Evolutionary conservation across 2,113 vertebrate species (phyloP), one percentile per base, ranked within the genome.

Genomic region (Gnathonemus longibarbis): DNA sequence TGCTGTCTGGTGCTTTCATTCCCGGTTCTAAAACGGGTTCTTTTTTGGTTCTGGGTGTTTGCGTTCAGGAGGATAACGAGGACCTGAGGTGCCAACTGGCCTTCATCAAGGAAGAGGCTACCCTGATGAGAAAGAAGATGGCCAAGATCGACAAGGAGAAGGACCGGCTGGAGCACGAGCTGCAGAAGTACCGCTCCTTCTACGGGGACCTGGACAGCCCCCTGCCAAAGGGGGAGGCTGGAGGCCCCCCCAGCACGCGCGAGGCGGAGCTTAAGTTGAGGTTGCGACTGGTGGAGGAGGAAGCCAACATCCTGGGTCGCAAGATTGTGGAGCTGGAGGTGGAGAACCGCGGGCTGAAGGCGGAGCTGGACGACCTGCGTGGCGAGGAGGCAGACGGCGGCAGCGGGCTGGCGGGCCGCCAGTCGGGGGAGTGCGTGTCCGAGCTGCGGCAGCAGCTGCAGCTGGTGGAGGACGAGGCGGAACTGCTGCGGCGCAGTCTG

Each of bases 71-170:
- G 90, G 98, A 99, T 93, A 99, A 96, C 46, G 98, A 99, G 84
- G 98, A 99, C 91, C 93, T 99, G 90, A 99, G 98, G 93, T 99
- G 98, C 91, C 98, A 99, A 94, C 93, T 99, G 52, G 97, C 98
- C 90, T 99, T 99, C 91, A 97, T 98, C 92, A 99, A 98, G 94
- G 98, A 99, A 93, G 98, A 99, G 92, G 98, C 98, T 45, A 94
- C 96, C 84, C 91, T 99, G 93, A 99, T 99, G 98, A 97, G 98
- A 90, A 99, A 99, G 93, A 99, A 99, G 94, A 98, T 99, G 98
- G 98, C 98, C 84, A 99, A 99, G 94, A 98, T 99, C 0, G 98
- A 99, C 91, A 99, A 99, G 91, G 98, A 99, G 91, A 99, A 99
- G 92, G 98, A 99, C 94, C 95, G 98, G n/a, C 96, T 99, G 56